A percentile compares a stretch with the other conserved stretches of the same genome.
Conservation (phyloP, 2,797 vertebrate genomes). For the Chelon labrosus region DNA sequence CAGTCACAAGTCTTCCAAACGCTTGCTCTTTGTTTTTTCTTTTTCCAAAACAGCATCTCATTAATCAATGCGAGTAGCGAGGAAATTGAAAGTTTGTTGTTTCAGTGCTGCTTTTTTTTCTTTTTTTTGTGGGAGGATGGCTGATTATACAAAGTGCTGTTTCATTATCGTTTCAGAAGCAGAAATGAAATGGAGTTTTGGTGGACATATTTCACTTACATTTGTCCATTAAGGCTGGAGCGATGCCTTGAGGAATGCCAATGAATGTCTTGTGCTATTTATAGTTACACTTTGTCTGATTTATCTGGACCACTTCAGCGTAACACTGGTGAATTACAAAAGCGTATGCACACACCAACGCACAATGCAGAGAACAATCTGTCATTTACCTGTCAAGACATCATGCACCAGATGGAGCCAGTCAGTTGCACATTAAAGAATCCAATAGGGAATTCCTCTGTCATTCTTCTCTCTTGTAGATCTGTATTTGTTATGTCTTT, state of each 20-base stretch:
- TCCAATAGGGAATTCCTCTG: slow-evolving; percentile 22
- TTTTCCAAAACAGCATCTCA: slow-evolving; percentile 25
- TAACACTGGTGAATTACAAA: slow-evolving; percentile 37
- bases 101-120: slow-evolving; percentile 27
- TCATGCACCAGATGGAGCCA: slow-evolving; percentile 38
- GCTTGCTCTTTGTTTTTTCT: neutral
- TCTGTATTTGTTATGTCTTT: slow-evolving; percentile 20
- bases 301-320: slow-evolving; percentile 50
- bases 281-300: slow-evolving; percentile 67
- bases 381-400: slow-evolving; percentile 45
- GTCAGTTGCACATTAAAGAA: slow-evolving; percentile 23
- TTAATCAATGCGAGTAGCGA: slow-evolving; percentile 35
- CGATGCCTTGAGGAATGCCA: slow-evolving; percentile 68
- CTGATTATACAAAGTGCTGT: slow-evolving; percentile 73
- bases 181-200: slow-evolving; percentile 52
- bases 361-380: slow-evolving; percentile 9
- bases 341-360: neutral
- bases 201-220: slow-evolving; percentile 37
- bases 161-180: slow-evolving; percentile 55
- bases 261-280: slow-evolving; percentile 74
- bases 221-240: slow-evolving; percentile 59
- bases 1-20: slow-evolving; percentile 24
- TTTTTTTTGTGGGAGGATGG: neutral
- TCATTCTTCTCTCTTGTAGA: slow-evolving; percentile 6
- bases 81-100: slow-evolving; percentile 59